A percentile compares a stretch with the other conserved stretches of the same genome.
Evolutionary conservation across 2,888 invertebrate species (phyloP).

Genomic region (Xylocampa areola): DNA sequence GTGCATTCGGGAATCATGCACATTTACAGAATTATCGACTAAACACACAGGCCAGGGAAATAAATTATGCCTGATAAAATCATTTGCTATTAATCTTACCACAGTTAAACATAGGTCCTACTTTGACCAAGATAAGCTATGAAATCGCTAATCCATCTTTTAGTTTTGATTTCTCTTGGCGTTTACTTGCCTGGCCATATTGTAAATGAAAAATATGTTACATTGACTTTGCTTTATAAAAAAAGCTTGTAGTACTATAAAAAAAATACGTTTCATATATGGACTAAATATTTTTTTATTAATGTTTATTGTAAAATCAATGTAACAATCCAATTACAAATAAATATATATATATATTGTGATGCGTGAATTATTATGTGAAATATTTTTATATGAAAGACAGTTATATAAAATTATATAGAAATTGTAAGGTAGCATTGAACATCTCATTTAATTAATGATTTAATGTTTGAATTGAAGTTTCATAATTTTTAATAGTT

Average conservation of each 20-base stretch:
- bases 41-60: conserved; percentile 67
- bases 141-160: too few relatives aligned
- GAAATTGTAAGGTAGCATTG: too few relatives aligned
- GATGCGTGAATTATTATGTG: conserved; percentile 62
- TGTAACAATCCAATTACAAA: conserved; percentile 48
- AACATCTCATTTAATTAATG: too few relatives aligned
- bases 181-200: conserved; percentile 50
- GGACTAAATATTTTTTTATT: background rate
- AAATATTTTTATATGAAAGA: background rate
- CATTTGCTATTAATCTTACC: background rate
- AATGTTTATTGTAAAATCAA: conserved; percentile 40
- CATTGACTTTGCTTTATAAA: conserved; percentile 23
- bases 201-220: conserved; percentile 37
- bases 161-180: background rate
- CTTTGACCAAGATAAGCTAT: too few relatives aligned
- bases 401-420: background rate
- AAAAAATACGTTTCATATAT: too few relatives aligned
- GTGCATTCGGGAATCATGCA: conserved; percentile 89
- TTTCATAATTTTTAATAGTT: background rate
- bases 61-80: conserved; percentile 15
- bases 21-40: conserved; percentile 73
- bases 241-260: too few relatives aligned
- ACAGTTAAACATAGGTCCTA: background rate
- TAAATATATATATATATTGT: conserved; percentile 54
- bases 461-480: too few relatives aligned